A percentile compares a stretch with the other conserved stretches of the same genome.
These are phyloP conservation scores for Euschistus heros DNA, from an alignment of 1,140 invertebrate species.

Conservation along the genomic window DNA sequence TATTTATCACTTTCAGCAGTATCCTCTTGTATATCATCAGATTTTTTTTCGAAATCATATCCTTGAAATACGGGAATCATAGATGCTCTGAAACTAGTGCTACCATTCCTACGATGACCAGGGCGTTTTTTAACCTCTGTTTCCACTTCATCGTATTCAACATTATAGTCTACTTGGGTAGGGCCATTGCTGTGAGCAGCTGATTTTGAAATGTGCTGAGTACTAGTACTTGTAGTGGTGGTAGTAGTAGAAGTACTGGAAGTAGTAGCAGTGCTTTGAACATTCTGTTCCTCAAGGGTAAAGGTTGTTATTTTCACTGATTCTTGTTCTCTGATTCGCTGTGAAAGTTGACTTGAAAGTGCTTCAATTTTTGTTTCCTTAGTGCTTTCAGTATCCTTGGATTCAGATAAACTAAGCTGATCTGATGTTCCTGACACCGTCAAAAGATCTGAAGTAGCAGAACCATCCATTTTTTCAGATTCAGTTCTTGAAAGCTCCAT, in stretches of 20 bases:
- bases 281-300: slow-evolving; percentile 38
- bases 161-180: slow-evolving; percentile 44
- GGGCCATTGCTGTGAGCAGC: slow-evolving; percentile 40
- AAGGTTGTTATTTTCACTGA: slow-evolving; percentile 46
- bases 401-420: slow-evolving; percentile 31
- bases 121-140: slow-evolving; percentile 34
- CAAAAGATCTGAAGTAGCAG: slow-evolving; percentile 41
- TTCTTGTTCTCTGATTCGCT: slow-evolving; percentile 33
- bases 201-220: slow-evolving; percentile 31
- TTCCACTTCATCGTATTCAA: slow-evolving; percentile 39
- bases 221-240: slow-evolving; percentile 41
- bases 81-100: slow-evolving; percentile 36
- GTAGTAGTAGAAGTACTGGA: slow-evolving; percentile 45
- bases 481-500: slow-evolving; percentile 40
- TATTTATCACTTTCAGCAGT: slow-evolving; percentile 35
- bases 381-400: slow-evolving; percentile 31
- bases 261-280: slow-evolving; percentile 29
- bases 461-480: slow-evolving; percentile 38
- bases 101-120: slow-evolving; percentile 45
- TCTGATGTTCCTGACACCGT: slow-evolving; percentile 34
- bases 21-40: slow-evolving; percentile 29
- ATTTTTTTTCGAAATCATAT: slow-evolving; percentile 22
- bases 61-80: slow-evolving; percentile 31
- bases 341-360: slow-evolving; percentile 31
- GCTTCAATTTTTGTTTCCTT: slow-evolving; percentile 31